Conservation (phyloP, 2,113 vertebrate species). For the Rhinolophus ferrumequinum region DNA sequence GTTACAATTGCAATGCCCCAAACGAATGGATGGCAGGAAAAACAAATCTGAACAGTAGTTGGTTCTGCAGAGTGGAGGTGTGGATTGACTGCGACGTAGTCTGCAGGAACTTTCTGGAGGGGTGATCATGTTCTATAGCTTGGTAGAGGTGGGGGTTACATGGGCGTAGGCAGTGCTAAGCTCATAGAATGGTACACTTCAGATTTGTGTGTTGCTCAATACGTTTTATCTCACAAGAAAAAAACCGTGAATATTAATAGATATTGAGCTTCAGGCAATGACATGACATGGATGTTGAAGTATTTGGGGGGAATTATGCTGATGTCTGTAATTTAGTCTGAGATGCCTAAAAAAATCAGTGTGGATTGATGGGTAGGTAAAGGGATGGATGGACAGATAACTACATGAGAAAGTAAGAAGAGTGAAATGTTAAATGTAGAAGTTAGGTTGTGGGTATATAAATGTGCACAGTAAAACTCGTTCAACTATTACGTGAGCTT, state of each 20-base stretch:
- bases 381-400: not conserved
- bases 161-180: not conserved
- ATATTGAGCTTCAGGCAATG: not conserved
- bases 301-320: not conserved
- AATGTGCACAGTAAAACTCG: not conserved
- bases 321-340: constrained; percentile 20
- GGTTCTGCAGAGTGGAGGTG: not conserved
- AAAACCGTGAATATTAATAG: not conserved
- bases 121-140: not conserved
- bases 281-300: not conserved
- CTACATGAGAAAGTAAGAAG: not conserved
- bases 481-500: not conserved
- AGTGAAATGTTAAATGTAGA: not conserved
- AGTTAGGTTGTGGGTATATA: not conserved
- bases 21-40: not conserved
- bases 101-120: not conserved
- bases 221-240: constrained; percentile 31
- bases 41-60: not conserved
- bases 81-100: not conserved
- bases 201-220: not conserved
- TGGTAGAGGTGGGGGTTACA: not conserved
- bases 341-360: not conserved
- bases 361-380: not conserved
- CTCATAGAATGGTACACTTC: not conserved
- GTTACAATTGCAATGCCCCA: not conserved